Evolutionary conservation across 2,797 vertebrate species (phyloP).

Genomic region (Dipus sagitta): DNA sequence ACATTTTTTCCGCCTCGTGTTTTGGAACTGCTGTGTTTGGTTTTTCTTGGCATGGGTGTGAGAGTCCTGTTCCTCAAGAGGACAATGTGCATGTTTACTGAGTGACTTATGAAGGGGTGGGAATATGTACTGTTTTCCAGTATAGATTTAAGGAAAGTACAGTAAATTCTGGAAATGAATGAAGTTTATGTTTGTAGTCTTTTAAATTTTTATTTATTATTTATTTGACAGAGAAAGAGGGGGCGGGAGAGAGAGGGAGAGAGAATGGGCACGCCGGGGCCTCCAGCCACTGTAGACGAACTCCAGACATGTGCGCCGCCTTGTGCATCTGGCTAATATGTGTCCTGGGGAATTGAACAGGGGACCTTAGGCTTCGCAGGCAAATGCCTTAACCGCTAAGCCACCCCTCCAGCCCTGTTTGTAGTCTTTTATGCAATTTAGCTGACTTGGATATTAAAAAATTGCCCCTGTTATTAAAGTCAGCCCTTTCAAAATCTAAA

Average conservation of each 20-base stretch:
- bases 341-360: too few relatives aligned
- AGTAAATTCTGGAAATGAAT: conserved; percentile 56
- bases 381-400: too few relatives aligned
- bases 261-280: too few relatives aligned
- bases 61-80: background rate
- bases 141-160: conserved; percentile 38
- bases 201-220: background rate
- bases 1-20: conserved; percentile 62
- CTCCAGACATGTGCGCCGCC: too few relatives aligned
- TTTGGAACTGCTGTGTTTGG: conserved; percentile 56
- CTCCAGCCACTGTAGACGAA: too few relatives aligned
- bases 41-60: conserved; percentile 62
- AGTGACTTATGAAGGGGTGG: conserved; percentile 41
- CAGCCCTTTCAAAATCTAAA: conserved; percentile 64
- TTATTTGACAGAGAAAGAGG: too few relatives aligned
- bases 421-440: conserved; percentile 31
- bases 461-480: conserved; percentile 40
- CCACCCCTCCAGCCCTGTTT: background rate
- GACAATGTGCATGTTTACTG: conserved; percentile 55
- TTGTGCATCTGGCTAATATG: too few relatives aligned
- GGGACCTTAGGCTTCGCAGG: too few relatives aligned
- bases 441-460: conserved; percentile 63
- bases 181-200: conserved; percentile 46
- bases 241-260: too few relatives aligned
- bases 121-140: conserved; percentile 27